phyloP scores from a whole-genome alignment of 2,113 vertebrate species.

The Xenopus tropicalis region DNA sequence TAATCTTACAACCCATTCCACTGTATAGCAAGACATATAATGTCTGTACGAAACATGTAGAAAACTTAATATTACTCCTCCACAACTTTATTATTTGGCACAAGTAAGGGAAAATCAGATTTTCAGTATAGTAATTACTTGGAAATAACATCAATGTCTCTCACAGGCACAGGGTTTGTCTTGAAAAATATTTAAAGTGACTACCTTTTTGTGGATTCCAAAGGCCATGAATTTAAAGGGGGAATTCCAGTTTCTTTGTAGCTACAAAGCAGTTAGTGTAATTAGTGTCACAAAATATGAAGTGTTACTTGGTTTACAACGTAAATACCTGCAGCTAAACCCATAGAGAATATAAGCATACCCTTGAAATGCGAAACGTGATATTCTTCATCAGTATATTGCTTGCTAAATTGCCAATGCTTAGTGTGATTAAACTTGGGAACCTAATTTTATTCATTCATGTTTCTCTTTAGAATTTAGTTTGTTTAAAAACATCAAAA shows the following conservation, averaged over 20 bases:
- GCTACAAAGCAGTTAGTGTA: conserved; percentile 44
- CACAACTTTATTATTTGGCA: conserved; percentile 29
- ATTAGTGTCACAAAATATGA: conserved; percentile 45
- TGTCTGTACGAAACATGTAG: conserved; percentile 12
- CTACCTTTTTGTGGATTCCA: conserved; percentile 39
- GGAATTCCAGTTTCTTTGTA: conserved; percentile 43
- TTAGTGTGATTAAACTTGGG: conserved; percentile 34
- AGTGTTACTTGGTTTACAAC: conserved; percentile 45
- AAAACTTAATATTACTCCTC: conserved; percentile 13
- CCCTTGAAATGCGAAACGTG: conserved; percentile 36
- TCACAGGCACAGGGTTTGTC: conserved; percentile 27
- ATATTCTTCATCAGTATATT: conserved; percentile 36
- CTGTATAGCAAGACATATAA: neutral
- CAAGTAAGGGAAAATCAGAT: conserved; percentile 32
- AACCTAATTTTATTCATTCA: conserved; percentile 22
- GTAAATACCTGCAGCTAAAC: conserved; percentile 44
- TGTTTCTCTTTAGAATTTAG: conserved; percentile 10
- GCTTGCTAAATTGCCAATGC: conserved; percentile 25
- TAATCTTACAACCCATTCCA: neutral
- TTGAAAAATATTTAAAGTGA: conserved; percentile 35
- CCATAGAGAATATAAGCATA: conserved; percentile 34
- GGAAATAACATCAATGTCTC: conserved; percentile 38
- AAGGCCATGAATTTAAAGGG: conserved; percentile 39
- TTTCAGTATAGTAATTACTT: conserved; percentile 30
- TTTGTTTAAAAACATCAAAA: neutral